Percentiles rank a stretch among this genome's conserved stretches.
Evolutionary conservation across 2,113 vertebrate species (phyloP).

Genomic region (Myocastor coypus): DNA sequence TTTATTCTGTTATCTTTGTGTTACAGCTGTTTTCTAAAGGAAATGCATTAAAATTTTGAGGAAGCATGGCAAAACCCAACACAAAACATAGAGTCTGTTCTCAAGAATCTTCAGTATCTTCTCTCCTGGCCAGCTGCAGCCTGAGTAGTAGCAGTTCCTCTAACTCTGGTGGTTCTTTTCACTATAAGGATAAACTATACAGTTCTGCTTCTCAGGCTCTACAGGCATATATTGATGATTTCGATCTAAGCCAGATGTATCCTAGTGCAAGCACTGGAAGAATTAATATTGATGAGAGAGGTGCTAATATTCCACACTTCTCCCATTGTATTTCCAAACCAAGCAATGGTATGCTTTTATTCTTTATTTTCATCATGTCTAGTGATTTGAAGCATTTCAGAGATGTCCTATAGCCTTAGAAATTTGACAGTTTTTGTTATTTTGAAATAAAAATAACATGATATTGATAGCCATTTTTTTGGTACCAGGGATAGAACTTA

Average conservation of each 20-base stretch:
- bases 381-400: slow-evolving; percentile 58
- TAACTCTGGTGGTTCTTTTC: slow-evolving; percentile 77
- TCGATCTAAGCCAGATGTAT: slow-evolving; percentile 83
- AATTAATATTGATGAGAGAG: slow-evolving; percentile 72
- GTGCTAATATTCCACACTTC: neutral
- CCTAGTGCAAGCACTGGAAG: slow-evolving; percentile 72
- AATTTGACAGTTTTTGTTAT: slow-evolving; percentile 30
- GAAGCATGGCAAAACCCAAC: slow-evolving; percentile 79
- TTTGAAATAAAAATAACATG: slow-evolving; percentile 47
- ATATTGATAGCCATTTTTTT: neutral
- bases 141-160: slow-evolving; percentile 73
- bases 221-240: slow-evolving; percentile 94
- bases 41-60: slow-evolving; percentile 70
- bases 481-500: no score
- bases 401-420: slow-evolving; percentile 25
- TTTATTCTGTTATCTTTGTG: slow-evolving; percentile 36
- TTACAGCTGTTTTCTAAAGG: slow-evolving; percentile 69
- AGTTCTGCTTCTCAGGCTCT: slow-evolving; percentile 92
- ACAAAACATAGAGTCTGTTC: slow-evolving; percentile 77
- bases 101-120: slow-evolving; percentile 90
- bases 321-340: neutral
- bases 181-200: slow-evolving; percentile 90
- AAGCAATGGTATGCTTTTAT: slow-evolving; percentile 74
- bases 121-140: slow-evolving; percentile 88
- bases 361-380: neutral